A percentile compares a stretch with the other conserved stretches of the same genome.
Evolutionary conservation across 2,888 invertebrate species (phyloP).

Genomic region (Leptura quadrifasciata): DNA sequence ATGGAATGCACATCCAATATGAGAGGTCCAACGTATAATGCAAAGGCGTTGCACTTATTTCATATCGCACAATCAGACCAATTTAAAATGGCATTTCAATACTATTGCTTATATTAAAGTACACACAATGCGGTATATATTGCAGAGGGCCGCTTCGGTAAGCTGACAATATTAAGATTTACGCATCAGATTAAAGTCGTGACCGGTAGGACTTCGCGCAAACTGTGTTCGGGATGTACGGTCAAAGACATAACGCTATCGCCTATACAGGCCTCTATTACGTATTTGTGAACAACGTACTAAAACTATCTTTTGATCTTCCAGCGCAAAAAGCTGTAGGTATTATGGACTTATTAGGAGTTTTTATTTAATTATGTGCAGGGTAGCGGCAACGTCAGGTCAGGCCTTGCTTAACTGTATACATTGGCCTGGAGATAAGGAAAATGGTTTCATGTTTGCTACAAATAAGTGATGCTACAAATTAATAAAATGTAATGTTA

Average conservation of each 20-base stretch:
- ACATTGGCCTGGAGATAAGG: background rate
- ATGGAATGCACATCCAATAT: slow-evolving; percentile 10
- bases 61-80: slow-evolving; percentile 71
- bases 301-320: slow-evolving; percentile 7
- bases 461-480: too few species aligned
- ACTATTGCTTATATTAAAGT: slow-evolving; percentile 64
- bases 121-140: slow-evolving; percentile 61
- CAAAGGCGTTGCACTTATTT: slow-evolving; percentile 51
- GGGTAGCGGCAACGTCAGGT: background rate
- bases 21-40: slow-evolving; percentile 14
- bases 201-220: slow-evolving; percentile 31
- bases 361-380: background rate
- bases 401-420: background rate
- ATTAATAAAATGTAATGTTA: too few species aligned
- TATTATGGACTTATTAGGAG: slow-evolving; percentile 3
- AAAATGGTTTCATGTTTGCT: too few species aligned
- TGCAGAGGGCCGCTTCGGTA: slow-evolving; percentile 50
- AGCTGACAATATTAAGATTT: slow-evolving; percentile 69
- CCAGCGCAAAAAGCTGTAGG: background rate
- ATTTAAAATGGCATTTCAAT: slow-evolving; percentile 71
- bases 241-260: slow-evolving; percentile 8
- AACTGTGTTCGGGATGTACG: slow-evolving; percentile 30
- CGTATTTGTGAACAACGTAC: slow-evolving; percentile 4
- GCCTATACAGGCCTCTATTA: slow-evolving; percentile 1
- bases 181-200: slow-evolving; percentile 62